Conservation (phyloP, 2,113 vertebrate species). For the Hystrix cristata region DNA sequence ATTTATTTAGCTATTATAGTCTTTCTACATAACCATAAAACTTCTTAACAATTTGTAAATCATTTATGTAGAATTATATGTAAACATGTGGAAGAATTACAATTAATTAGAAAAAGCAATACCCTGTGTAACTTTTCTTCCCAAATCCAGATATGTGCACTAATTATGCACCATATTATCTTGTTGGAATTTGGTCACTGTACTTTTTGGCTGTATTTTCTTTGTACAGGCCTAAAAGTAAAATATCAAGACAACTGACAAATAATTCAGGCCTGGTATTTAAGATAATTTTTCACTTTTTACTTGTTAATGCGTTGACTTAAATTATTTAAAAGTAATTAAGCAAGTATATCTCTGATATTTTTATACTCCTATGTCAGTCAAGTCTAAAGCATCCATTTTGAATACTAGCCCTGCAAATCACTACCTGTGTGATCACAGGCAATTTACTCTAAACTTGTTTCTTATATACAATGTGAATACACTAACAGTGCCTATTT, state of each 20-base stretch:
- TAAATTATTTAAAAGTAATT: conserved; percentile 65
- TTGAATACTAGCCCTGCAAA: neutral
- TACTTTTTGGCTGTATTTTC: conserved; percentile 12
- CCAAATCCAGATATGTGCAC: conserved; percentile 30
- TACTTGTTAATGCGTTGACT: conserved; percentile 14
- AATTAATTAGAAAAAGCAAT: conserved; percentile 65
- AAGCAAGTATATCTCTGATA: conserved; percentile 36
- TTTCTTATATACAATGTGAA: neutral
- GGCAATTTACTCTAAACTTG: conserved; percentile 24
- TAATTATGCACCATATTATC: conserved; percentile 47
- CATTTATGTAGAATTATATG: conserved; percentile 73
- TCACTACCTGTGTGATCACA: conserved; percentile 22
- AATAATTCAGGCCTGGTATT: conserved; percentile 36
- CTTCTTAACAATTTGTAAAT: conserved; percentile 83
- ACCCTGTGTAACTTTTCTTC: neutral
- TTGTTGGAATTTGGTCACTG: conserved; percentile 51
- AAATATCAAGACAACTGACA: conserved; percentile 33
- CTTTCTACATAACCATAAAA: conserved; percentile 76
- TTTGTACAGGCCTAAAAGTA: conserved; percentile 39
- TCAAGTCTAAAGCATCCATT: conserved; percentile 40
- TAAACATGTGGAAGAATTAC: conserved; percentile 42
- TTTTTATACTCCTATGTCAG: conserved; percentile 37
- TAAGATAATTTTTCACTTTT: conserved; percentile 42
- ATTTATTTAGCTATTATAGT: conserved; percentile 82
- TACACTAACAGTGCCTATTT: neutral